Percentiles rank a stretch among this genome's conserved stretches.
phyloP scores from a whole-genome alignment of 2,888 invertebrate species.

The Zeuzera pyrina region DNA sequence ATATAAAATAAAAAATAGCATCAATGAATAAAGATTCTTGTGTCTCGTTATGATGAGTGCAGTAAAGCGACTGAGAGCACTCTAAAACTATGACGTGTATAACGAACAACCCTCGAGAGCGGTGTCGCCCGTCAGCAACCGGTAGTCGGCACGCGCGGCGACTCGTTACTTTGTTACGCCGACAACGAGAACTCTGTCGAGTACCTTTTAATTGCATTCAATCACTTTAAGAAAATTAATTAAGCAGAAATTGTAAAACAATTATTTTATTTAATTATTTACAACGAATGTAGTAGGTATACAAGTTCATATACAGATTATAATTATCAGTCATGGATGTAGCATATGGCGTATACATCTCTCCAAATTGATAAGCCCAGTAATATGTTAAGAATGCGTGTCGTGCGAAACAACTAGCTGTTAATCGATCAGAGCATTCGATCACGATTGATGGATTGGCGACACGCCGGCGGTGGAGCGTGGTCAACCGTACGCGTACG shows the following conservation, averaged over 20 bases:
- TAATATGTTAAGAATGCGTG: slow-evolving; percentile 36
- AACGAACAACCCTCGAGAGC: slow-evolving; percentile 59
- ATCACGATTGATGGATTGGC: slow-evolving; percentile 62
- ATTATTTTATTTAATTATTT: too few relatives aligned
- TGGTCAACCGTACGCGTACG: slow-evolving; percentile 40
- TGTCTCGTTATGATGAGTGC: slow-evolving; percentile 55
- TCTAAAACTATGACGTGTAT: slow-evolving; percentile 56
- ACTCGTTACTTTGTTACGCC: slow-evolving; percentile 30
- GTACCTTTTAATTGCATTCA: too few relatives aligned
- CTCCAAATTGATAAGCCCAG: slow-evolving; percentile 26
- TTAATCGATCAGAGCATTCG: slow-evolving; percentile 60
- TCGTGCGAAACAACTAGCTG: slow-evolving; percentile 36
- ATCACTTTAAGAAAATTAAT: too few relatives aligned
- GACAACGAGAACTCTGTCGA: too few relatives aligned
- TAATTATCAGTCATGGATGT: too few relatives aligned
- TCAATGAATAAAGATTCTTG: slow-evolving; percentile 52
- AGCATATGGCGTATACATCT: too few relatives aligned
- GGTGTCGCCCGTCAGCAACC: slow-evolving; percentile 28
- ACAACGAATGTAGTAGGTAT: too few relatives aligned
- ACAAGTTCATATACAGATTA: too few relatives aligned
- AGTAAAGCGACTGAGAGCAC: slow-evolving; percentile 53
- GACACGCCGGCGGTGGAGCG: slow-evolving; percentile 43
- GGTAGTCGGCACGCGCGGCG: slow-evolving; percentile 40
- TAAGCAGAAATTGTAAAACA: too few relatives aligned
- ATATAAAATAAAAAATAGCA: slow-evolving; percentile 60